Base-by-base conservation (phyloP, 2,888 invertebrate genomes). In the Coenonympha glycerion region DNA sequence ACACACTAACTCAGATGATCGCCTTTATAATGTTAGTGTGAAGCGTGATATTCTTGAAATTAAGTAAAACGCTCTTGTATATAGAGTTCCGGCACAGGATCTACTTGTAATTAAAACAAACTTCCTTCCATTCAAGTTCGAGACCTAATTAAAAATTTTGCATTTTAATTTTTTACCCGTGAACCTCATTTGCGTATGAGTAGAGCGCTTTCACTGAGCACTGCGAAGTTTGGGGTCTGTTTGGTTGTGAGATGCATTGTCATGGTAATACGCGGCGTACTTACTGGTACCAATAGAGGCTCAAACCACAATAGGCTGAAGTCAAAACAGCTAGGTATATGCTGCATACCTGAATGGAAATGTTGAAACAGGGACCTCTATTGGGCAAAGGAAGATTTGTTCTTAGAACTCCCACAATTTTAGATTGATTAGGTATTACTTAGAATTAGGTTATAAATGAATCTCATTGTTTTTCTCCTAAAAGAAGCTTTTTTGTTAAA, bases 151-250 rank as follows among this genome's bases (percentile, higher is more conserved):
- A 39, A 39, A 39, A 39, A 39, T 24, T n/a, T 15, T 24, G 24
- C 39, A 39, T 39, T 24, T 39, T 1, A 15, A 39, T 39, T 16
- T 39, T 24, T n/a, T 24, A 22, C 24, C 22, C 24, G 39, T 15
- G 13, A 15, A 22, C 6, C 13, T 8, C 16, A 47, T 47, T 47
- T 47, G 34, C 46, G 47, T 47, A 47, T 37, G 46, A 47, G 46
- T 46, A 18, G 18, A 47, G 19, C 28, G 37, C 21, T 47, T 13
- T 28, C 18, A 18, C 13, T 28, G 18, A n/a, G 11, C 28, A 9
- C 28, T 13, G n/a, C 22, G 36, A 46, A 46, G 36, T 47, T 47
- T 13, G 28, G 28, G 36, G 33, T 36, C 36, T 36, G 46, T 19
- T 19, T 8, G 13, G 11, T 11, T 11, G 19, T 11, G 13, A 24